These are phyloP conservation scores for Cabera pusaria DNA, from an alignment of 2,888 invertebrate species.

Conservation along the genomic window DNA sequence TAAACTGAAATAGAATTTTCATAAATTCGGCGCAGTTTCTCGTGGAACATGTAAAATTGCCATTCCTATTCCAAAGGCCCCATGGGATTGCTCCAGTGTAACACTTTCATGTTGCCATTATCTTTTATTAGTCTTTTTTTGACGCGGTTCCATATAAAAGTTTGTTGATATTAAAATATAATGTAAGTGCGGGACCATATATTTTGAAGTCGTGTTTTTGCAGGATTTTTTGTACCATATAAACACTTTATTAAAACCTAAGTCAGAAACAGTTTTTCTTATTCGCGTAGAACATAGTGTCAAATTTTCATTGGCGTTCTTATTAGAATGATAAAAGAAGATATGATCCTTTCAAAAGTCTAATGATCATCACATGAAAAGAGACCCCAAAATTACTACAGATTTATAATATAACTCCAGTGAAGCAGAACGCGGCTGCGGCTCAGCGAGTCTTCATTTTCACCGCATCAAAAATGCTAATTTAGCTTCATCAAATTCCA, in stretches of 20 bases:
- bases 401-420: constrained; percentile 40
- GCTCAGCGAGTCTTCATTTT: constrained; percentile 47
- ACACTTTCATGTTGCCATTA: constrained; percentile 58
- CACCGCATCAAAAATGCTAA: constrained; percentile 69
- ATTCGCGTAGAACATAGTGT: no score
- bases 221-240: no score
- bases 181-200: no score
- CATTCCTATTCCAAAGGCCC: constrained; percentile 41
- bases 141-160: constrained; percentile 41
- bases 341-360: constrained; percentile 6
- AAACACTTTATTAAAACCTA: no score
- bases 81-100: constrained; percentile 44
- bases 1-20: constrained; percentile 29
- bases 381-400: constrained; percentile 28
- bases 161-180: constrained; percentile 8
- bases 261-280: no score
- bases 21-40: constrained; percentile 31
- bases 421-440: constrained; percentile 27
- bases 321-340: no score
- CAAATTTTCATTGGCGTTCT: no score
- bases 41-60: constrained; percentile 42
- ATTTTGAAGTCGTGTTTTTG: no score
- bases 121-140: constrained; percentile 60
- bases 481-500: constrained; percentile 62
- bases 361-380: constrained; percentile 6